Evolutionary conservation across 2,797 vertebrate genomes (phyloP), one percentile per base, ranked within the genome.

Genomic region (Alauda arvensis): DNA sequence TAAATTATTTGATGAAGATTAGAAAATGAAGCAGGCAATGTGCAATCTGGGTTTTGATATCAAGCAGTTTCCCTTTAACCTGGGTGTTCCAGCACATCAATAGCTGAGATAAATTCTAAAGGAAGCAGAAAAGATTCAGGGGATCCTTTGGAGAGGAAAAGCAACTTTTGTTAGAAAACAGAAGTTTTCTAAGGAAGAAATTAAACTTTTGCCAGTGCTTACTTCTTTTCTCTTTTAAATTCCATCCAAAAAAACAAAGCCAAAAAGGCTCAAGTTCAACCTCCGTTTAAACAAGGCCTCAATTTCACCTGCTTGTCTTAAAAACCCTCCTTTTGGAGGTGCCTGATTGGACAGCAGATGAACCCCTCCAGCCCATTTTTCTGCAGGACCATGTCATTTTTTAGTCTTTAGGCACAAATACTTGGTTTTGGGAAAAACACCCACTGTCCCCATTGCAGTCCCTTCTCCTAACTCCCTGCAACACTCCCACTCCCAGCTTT

Each of bases 281-380:
- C 9, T 71, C 60, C 26, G 11, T 19, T n/a, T 56, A 83, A 81
- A 51, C 33, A 51, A 46, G n/a, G 16, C 24, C 43, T 40, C 39
- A 18, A 3, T 21, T 71, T 34, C 34, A 55, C 16, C 25, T 18
- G 2, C 6, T 59, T 29, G 12, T 45, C 42, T 68, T 40, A 66
- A 70, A 74, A 23, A 2, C 11, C 4, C 11, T 68, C 18, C 26
- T 62, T 70, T n/a, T 4, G 21, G 42, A 85, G 42, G 10, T 34
- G n/a, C 15, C 31, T 14, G 33, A 34, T 0, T 4, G 7, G 28
- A 33, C 0, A 0, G 51, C 48, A 56, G 68, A 52, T 60, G 15
- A 63, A 70, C 18, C 15, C 20, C n/a, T 76, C 40, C 68, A 46
- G 31, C 24, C 28, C 45, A 16, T 45, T 74, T 48, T 75, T 51